These are phyloP conservation scores for Thaleichthys pacificus DNA, from an alignment of 2,797 vertebrate species.

Conservation along the genomic window DNA sequence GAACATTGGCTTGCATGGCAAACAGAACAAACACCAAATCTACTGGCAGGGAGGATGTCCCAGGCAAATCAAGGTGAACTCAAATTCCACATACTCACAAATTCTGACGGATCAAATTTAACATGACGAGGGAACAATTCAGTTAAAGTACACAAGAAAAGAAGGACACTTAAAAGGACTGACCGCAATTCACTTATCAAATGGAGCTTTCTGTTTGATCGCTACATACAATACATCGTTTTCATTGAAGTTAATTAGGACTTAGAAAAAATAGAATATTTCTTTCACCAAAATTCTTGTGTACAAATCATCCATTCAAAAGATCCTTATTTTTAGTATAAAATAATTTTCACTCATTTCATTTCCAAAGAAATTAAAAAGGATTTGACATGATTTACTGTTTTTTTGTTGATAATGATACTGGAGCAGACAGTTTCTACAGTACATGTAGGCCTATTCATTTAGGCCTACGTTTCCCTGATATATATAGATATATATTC, in stretches of 20 bases:
- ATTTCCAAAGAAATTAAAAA: not conserved
- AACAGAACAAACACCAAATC: not conserved
- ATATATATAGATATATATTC: not conserved
- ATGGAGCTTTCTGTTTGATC: not conserved
- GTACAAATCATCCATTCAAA: conserved; percentile 2
- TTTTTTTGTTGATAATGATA: not conserved
- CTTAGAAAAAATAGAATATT: conserved; percentile 8
- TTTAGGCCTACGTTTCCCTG: not conserved
- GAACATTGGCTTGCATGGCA: not conserved
- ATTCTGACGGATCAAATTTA: not conserved
- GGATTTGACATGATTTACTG: not conserved
- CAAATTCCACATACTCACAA: not conserved
- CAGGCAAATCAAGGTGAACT: not conserved
- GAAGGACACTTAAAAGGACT: not conserved
- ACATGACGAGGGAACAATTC: not conserved
- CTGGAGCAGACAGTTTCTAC: not conserved
- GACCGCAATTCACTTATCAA: not conserved
- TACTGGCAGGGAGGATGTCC: not conserved
- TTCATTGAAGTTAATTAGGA: not conserved
- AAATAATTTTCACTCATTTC: not conserved
- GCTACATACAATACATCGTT: not conserved
- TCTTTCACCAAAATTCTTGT: not conserved
- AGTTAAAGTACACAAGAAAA: not conserved
- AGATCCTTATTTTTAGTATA: not conserved
- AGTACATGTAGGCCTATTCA: not conserved